phyloP scores from a whole-genome alignment of 2,113 vertebrate genomes.

The Mola mola region DNA sequence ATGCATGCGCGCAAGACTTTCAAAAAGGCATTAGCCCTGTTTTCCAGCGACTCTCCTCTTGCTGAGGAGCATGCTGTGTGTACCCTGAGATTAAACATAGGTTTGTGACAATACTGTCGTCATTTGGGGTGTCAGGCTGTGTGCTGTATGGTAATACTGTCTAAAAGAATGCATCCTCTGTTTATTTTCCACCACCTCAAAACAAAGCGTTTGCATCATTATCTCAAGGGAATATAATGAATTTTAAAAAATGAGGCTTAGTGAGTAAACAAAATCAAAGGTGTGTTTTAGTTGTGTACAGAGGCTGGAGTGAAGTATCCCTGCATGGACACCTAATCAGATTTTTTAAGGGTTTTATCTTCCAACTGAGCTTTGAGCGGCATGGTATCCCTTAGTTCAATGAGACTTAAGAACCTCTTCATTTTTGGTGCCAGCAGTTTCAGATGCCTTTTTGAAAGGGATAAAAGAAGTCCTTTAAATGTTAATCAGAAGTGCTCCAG shows the following conservation, averaged over 20 bases:
- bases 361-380: slow-evolving; percentile 35
- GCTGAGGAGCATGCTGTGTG: slow-evolving; percentile 14
- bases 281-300: slow-evolving; percentile 16
- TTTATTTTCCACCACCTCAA: not conserved
- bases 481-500: slow-evolving; percentile 43
- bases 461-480: slow-evolving; percentile 20
- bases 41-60: slow-evolving; percentile 12
- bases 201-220: slow-evolving; percentile 31
- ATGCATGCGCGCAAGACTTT: slow-evolving; percentile 21
- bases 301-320: slow-evolving; percentile 5
- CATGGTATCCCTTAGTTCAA: slow-evolving; percentile 32
- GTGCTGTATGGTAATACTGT: slow-evolving; percentile 18
- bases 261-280: slow-evolving; percentile 13
- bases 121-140: slow-evolving; percentile 22
- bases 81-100: slow-evolving; percentile 23
- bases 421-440: slow-evolving; percentile 13
- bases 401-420: slow-evolving; percentile 37
- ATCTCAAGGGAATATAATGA: slow-evolving; percentile 24
- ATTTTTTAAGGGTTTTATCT: slow-evolving; percentile 31
- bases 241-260: slow-evolving; percentile 24
- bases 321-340: slow-evolving; percentile 12
- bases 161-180: not conserved
- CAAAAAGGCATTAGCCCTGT: not conserved
- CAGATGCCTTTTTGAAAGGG: slow-evolving; percentile 34
- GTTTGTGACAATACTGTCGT: slow-evolving; percentile 21